Percentiles rank a stretch among this genome's conserved stretches.
phyloP scores from a whole-genome alignment of 2,888 invertebrate genomes.

The Leptinotarsa rubiginosa region DNA sequence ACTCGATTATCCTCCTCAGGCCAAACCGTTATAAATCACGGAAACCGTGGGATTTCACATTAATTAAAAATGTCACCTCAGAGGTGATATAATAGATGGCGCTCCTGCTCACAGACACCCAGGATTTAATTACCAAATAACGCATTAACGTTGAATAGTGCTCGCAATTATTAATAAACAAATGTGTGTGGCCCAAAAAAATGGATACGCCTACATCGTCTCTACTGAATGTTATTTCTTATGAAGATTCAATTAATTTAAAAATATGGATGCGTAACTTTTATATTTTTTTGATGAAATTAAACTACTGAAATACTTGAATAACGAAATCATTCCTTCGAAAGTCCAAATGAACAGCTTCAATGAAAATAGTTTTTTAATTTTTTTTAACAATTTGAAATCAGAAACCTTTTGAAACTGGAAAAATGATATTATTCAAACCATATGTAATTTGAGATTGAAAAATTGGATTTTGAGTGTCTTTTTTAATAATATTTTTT shows the following conservation, averaged over 20 bases:
- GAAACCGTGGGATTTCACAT: slow-evolving; percentile 59
- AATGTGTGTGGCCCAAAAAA: slow-evolving; percentile 56
- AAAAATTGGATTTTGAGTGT: no score
- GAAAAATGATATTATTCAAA: no score
- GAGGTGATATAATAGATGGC: slow-evolving; percentile 57
- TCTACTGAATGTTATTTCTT: not conserved
- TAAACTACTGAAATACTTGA: not conserved
- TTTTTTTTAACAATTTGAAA: no score
- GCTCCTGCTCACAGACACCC: slow-evolving; percentile 57
- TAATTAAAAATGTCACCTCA: slow-evolving; percentile 58
- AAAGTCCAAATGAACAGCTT: no score
- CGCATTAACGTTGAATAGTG: slow-evolving; percentile 58
- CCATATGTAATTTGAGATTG: no score
- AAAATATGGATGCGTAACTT: not conserved
- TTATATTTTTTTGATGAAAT: not conserved
- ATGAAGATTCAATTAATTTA: slow-evolving; percentile 10
- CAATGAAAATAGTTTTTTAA: no score
- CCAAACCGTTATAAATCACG: slow-evolving; percentile 56
- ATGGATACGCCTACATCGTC: slow-evolving; percentile 49
- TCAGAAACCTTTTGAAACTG: no score
- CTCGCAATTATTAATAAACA: slow-evolving; percentile 51
- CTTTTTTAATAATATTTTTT: no score
- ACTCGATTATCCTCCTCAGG: slow-evolving; percentile 39
- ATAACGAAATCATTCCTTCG: no score
- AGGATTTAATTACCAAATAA: slow-evolving; percentile 61